Evolutionary conservation across 2,888 invertebrate species (phyloP).

Genomic region (Cheilosia impressa): DNA sequence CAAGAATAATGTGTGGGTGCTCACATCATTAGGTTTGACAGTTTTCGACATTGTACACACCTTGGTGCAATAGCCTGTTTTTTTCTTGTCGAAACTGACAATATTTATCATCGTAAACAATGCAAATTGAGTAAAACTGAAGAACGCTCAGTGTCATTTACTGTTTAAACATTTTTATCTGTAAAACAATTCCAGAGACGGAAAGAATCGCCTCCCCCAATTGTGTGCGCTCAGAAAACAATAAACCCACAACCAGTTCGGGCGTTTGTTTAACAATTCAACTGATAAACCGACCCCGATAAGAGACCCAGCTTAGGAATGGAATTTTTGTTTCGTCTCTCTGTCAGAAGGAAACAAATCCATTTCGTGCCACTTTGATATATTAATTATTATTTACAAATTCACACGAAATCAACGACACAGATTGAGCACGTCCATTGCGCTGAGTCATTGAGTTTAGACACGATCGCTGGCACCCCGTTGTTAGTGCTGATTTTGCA

Average conservation of each 20-base stretch:
- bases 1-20: neutral
- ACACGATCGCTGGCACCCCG: slow-evolving; percentile 37
- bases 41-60: slow-evolving; percentile 5
- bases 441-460: slow-evolving; percentile 44
- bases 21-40: neutral
- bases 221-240: neutral
- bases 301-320: slow-evolving; percentile 12
- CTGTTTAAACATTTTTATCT: no score
- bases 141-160: no score
- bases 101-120: neutral
- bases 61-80: neutral
- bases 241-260: neutral
- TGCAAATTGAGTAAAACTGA: neutral
- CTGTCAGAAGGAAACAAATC: neutral
- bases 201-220: no score
- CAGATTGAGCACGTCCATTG: slow-evolving; percentile 17
- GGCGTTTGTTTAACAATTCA: slow-evolving; percentile 3
- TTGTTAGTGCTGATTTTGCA: slow-evolving; percentile 23
- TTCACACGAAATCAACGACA: slow-evolving; percentile 3
- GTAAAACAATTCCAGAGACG: no score
- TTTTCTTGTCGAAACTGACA: neutral
- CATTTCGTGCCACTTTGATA: neutral
- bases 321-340: slow-evolving; percentile 8
- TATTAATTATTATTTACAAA: slow-evolving; percentile 24
- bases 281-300: neutral